A percentile compares a stretch with the other conserved stretches of the same genome.
Conservation (phyloP, 2,113 vertebrate genomes). For the Ictidomys tridecemlineatus region DNA sequence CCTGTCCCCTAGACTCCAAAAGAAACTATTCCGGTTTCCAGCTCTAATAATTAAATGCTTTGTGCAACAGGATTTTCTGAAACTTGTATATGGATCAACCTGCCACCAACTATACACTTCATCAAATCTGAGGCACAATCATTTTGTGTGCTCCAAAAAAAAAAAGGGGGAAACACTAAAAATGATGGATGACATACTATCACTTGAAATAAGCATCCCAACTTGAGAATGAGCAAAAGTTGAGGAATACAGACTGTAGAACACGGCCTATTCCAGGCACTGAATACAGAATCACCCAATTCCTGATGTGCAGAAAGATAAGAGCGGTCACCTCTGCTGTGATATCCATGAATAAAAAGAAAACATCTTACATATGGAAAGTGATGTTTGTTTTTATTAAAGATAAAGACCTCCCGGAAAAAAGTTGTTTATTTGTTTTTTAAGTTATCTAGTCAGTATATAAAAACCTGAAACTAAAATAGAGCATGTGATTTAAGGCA, state of each 20-base stretch:
- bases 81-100: not conserved
- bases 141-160: not conserved
- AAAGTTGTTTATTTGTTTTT: not conserved
- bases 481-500: not conserved
- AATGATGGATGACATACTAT: not conserved
- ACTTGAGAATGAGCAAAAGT: slow-evolving; percentile 44
- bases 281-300: not conserved
- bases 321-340: not conserved
- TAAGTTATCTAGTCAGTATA: not conserved
- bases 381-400: slow-evolving; percentile 9
- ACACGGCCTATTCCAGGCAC: not conserved
- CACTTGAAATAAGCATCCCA: slow-evolving; percentile 7
- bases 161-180: not conserved
- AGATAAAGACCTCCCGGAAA: not conserved
- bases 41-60: not conserved
- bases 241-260: not conserved
- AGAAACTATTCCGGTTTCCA: not conserved
- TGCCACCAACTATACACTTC: not conserved
- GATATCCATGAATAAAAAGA: not conserved
- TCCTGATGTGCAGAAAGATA: not conserved
- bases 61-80: not conserved
- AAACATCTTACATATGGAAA: not conserved
- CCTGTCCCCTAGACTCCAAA: not conserved
- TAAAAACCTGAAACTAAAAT: slow-evolving; percentile 8
- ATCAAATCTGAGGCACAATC: not conserved